phyloP scores from a whole-genome alignment of 2,888 invertebrate genomes.

The Drosophila leonis region DNA sequence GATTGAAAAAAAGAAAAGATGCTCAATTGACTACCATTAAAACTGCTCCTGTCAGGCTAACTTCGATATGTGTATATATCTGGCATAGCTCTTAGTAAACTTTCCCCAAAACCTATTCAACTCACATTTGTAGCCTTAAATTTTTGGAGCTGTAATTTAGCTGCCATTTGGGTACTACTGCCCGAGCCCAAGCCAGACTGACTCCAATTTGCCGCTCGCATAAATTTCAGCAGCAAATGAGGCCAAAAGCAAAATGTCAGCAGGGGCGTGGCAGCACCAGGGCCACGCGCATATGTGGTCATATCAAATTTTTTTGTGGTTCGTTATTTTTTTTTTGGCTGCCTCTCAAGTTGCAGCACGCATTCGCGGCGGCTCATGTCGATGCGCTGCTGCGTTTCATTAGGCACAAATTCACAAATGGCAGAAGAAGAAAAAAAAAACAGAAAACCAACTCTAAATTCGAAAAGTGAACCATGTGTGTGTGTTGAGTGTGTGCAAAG shows the following conservation, averaged over 20 bases:
- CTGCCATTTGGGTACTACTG: not conserved
- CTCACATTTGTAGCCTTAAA: not conserved
- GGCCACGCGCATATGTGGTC: constrained; percentile 24
- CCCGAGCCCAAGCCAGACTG: too few species aligned
- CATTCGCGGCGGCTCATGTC: constrained; percentile 6
- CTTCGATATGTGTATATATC: too few species aligned
- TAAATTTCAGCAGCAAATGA: constrained; percentile 9
- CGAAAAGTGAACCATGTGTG: constrained; percentile 1
- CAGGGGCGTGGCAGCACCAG: constrained; percentile 1
- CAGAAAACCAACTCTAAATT: constrained; percentile 6
- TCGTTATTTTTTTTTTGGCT: constrained; percentile 4
- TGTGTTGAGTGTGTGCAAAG: constrained; percentile 7
- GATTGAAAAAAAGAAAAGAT: too few species aligned
- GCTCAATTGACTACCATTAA: too few species aligned
- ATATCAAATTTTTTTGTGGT: constrained; percentile 8
- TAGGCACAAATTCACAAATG: constrained; percentile 13
- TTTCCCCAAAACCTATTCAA: not conserved
- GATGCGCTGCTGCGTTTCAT: constrained; percentile 13
- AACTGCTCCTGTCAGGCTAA: too few species aligned
- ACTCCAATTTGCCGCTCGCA: not conserved
- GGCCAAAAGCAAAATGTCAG: constrained; percentile 1
- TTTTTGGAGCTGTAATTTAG: not conserved
- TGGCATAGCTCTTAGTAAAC: not conserved
- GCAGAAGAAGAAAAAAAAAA: not conserved
- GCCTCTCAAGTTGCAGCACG: constrained; percentile 26